Evolutionary conservation across 2,113 vertebrate species (phyloP).

Genomic region (Neotoma lepida): DNA sequence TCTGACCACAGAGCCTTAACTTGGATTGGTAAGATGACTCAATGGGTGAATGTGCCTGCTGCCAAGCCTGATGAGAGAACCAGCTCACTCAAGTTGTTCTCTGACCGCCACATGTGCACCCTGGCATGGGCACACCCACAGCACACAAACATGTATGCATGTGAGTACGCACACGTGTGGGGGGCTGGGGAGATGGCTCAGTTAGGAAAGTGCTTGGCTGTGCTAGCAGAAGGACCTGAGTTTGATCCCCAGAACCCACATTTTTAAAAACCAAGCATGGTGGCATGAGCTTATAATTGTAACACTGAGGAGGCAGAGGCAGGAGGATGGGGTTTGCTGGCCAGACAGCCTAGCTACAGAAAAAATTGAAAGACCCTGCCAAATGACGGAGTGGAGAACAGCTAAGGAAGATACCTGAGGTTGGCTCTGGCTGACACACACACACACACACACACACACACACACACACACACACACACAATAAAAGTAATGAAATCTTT

Average conservation of each 20-base stretch:
- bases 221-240: neutral
- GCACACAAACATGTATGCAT: too few species aligned
- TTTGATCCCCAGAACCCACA: neutral
- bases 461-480: neutral
- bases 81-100: neutral
- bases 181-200: neutral
- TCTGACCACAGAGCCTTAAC: neutral
- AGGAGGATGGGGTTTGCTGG: neutral
- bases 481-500: slow-evolving; percentile 14
- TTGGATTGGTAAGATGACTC: neutral
- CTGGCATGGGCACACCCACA: neutral
- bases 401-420: neutral
- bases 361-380: neutral
- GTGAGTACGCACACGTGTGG: too few species aligned
- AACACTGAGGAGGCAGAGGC: neutral
- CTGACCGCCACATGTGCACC: neutral
- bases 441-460: neutral
- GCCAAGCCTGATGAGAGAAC: neutral
- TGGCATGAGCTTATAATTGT: neutral
- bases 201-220: neutral
- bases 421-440: neutral
- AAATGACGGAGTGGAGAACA: neutral
- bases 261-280: neutral
- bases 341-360: neutral
- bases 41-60: neutral